Percentiles rank a stretch among this genome's conserved stretches.
These are phyloP conservation scores for Drosophila limbata DNA, from an alignment of 2,888 invertebrate species.

Conservation along the genomic window DNA sequence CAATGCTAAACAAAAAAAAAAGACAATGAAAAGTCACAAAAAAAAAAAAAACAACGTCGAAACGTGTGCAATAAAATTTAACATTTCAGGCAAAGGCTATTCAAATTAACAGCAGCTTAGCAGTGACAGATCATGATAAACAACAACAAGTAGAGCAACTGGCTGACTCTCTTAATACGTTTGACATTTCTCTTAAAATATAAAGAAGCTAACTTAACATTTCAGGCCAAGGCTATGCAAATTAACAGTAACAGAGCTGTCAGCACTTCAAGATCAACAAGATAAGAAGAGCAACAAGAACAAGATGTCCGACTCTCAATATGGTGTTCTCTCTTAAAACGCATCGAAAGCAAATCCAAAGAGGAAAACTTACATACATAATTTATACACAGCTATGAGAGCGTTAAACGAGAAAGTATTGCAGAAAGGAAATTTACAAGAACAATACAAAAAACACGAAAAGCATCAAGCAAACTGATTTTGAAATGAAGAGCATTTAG, in stretches of 20 bases:
- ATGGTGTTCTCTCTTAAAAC: conserved; percentile 16
- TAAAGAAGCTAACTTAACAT: no score
- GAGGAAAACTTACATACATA: conserved; percentile 6
- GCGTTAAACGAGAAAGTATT: conserved; percentile 61
- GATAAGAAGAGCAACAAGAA: background rate
- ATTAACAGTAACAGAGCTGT: background rate
- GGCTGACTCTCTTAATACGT: conserved; percentile 17
- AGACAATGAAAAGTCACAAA: conserved; percentile 1
- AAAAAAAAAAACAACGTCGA: background rate
- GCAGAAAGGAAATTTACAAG: conserved; percentile 37
- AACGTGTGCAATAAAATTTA: conserved; percentile 13
- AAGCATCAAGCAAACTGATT: conserved; percentile 36
- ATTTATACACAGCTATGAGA: conserved; percentile 32
- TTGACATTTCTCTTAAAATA: background rate
- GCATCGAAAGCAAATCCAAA: conserved; percentile 10
- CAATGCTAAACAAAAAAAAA: conserved; percentile 9
- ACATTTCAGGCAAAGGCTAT: conserved; percentile 2
- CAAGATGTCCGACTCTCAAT: conserved; percentile 11
- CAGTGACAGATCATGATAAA: background rate
- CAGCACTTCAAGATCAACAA: background rate
- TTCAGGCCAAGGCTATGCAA: no score
- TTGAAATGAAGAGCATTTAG: conserved; percentile 59
- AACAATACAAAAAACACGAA: conserved; percentile 19
- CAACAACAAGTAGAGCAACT: background rate
- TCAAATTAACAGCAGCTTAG: conserved; percentile 27